Evolutionary conservation across 2,797 vertebrate genomes (phyloP).

Genomic region (Limnodromus scolopaceus): DNA sequence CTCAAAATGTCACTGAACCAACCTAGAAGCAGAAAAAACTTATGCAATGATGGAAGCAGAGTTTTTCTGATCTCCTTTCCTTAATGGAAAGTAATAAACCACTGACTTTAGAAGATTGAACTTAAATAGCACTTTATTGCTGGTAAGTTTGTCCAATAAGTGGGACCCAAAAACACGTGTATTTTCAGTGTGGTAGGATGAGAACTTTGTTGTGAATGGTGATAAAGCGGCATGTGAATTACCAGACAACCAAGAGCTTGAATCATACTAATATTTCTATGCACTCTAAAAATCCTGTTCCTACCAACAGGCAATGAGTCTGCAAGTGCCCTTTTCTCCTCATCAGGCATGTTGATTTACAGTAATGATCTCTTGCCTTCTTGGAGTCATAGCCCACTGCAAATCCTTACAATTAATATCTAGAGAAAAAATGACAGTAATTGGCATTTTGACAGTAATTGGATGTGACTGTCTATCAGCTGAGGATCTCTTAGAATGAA

Average conservation of each 20-base stretch:
- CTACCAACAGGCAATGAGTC: background rate
- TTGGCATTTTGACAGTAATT: no score
- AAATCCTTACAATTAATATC: background rate
- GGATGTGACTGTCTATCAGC: background rate
- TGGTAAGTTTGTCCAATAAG: background rate
- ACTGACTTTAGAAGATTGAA: background rate
- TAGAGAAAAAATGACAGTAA: background rate
- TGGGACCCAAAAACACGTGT: background rate
- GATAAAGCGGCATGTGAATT: background rate
- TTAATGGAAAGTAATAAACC: constrained; percentile 15
- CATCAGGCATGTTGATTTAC: background rate
- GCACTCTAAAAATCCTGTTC: background rate
- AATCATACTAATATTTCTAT: background rate
- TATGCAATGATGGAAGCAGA: background rate
- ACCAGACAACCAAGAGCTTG: background rate
- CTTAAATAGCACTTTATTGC: background rate
- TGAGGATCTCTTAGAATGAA: background rate
- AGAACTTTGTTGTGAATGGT: background rate
- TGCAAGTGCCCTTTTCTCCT: background rate
- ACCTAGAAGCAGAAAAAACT: constrained; percentile 21
- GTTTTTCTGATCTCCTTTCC: constrained; percentile 19
- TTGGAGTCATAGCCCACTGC: background rate
- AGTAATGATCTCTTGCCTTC: background rate
- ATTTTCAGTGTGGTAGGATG: background rate
- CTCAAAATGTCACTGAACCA: constrained; percentile 51